Conservation (phyloP, 2,797 vertebrate species). For the Notamacropus eugenii region DNA sequence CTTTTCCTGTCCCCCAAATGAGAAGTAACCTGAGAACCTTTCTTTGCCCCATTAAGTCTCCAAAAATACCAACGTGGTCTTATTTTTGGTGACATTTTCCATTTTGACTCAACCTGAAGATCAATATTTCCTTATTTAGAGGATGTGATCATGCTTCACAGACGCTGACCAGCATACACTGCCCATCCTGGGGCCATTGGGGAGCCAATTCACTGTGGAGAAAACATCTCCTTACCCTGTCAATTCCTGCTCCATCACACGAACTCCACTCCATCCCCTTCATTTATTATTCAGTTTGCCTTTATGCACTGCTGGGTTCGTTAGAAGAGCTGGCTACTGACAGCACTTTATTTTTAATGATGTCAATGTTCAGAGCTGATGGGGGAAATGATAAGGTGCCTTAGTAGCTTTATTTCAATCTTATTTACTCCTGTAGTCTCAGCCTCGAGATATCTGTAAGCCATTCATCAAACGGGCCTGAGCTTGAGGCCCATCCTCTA, state of each 20-base stretch:
- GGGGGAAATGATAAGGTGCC: conserved; percentile 45
- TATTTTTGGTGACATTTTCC: conserved; percentile 33
- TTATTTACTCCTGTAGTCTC: conserved; percentile 33
- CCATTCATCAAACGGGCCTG: conserved; percentile 48
- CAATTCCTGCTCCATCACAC: not conserved
- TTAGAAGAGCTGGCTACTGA: conserved; percentile 64
- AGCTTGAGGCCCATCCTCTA: conserved; percentile 9
- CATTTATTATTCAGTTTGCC: conserved; percentile 71
- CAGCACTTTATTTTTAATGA: conserved; percentile 67
- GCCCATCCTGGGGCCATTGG: not conserved
- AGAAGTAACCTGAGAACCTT: not conserved
- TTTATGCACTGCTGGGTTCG: conserved; percentile 63
- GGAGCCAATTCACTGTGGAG: not conserved
- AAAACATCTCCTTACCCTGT: not conserved
- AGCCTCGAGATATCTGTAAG: not conserved
- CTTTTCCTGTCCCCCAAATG: not conserved
- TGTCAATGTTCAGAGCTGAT: conserved; percentile 56
- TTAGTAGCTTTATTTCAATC: conserved; percentile 56
- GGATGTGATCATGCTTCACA: conserved; percentile 41
- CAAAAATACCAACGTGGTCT: not conserved
- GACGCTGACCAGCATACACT: conserved; percentile 23
- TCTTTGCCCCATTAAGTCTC: not conserved
- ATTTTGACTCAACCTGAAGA: conserved; percentile 26
- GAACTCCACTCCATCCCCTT: conserved; percentile 52
- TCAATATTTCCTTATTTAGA: conserved; percentile 37